These are phyloP conservation scores for Pleuronectes platessa DNA, from an alignment of 2,113 vertebrate species.

Conservation along the genomic window DNA sequence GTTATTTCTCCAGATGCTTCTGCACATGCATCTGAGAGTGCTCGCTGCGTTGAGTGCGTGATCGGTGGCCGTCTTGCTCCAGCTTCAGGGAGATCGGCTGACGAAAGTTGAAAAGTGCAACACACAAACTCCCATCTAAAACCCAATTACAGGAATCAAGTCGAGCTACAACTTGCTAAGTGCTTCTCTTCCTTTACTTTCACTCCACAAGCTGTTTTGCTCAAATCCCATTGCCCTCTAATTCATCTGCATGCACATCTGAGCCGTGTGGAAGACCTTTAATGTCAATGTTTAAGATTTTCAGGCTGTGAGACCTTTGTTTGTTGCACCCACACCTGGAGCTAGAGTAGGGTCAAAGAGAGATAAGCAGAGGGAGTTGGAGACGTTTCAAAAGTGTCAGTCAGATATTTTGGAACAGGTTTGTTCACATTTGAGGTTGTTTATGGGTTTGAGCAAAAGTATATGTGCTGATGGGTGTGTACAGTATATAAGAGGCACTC, in stretches of 20 bases:
- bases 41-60: background rate
- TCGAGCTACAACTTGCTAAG: conserved; percentile 55
- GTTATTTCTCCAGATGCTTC: conserved; percentile 53
- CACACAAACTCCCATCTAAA: conserved; percentile 20
- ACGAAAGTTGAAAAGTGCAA: conserved; percentile 36
- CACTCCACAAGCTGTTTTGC: conserved; percentile 24
- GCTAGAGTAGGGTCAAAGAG: conserved; percentile 23
- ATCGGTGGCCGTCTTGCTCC: conserved; percentile 12
- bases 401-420: conserved; percentile 64
- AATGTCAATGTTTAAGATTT: conserved; percentile 6
- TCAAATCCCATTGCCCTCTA: background rate
- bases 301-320: background rate
- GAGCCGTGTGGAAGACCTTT: conserved; percentile 1
- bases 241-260: conserved; percentile 23
- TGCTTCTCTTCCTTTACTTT: conserved; percentile 17
- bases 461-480: conserved; percentile 30
- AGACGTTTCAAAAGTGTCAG: conserved; percentile 54
- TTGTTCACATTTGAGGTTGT: conserved; percentile 60
- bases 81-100: conserved; percentile 22
- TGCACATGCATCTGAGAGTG: conserved; percentile 3
- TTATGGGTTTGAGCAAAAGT: conserved; percentile 1
- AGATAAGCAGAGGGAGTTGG: conserved; percentile 30
- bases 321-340: conserved; percentile 43
- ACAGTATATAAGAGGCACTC: conserved; percentile 1
- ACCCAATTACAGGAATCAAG: conserved; percentile 39